Percentiles rank a stretch among this genome's conserved stretches.
Evolutionary conservation across 2,113 vertebrate genomes (phyloP).

Genomic region (Bubo scandiacus): DNA sequence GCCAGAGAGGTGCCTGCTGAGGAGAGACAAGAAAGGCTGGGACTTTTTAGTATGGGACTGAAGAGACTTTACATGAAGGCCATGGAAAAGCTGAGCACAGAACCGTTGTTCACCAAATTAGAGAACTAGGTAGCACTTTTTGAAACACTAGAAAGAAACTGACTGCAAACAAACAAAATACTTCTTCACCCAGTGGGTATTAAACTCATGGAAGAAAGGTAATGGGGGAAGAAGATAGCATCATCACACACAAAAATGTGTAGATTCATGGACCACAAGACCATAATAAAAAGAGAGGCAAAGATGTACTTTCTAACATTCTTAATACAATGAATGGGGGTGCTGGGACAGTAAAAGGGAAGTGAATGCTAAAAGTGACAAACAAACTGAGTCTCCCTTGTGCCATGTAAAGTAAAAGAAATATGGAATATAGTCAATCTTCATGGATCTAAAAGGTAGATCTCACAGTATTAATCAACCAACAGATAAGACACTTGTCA

Average conservation of each 20-base stretch:
- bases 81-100: background rate
- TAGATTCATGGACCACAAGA: background rate
- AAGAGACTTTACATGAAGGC: background rate
- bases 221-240: background rate
- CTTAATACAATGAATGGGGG: background rate
- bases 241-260: background rate
- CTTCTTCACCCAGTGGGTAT: background rate
- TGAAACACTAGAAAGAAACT: background rate
- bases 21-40: background rate
- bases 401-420: background rate
- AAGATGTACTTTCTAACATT: background rate
- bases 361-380: background rate
- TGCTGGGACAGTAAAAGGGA: background rate
- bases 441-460: background rate
- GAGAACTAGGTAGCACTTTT: background rate
- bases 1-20: background rate
- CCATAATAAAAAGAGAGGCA: background rate
- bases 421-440: background rate
- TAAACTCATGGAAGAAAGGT: background rate
- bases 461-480: background rate
- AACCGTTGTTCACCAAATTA: background rate
- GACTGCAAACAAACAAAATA: background rate
- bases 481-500: background rate
- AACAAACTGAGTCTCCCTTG: background rate
- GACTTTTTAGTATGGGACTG: background rate